Conservation (phyloP, 2,888 invertebrate species). For the Escarpia spicata region DNA sequence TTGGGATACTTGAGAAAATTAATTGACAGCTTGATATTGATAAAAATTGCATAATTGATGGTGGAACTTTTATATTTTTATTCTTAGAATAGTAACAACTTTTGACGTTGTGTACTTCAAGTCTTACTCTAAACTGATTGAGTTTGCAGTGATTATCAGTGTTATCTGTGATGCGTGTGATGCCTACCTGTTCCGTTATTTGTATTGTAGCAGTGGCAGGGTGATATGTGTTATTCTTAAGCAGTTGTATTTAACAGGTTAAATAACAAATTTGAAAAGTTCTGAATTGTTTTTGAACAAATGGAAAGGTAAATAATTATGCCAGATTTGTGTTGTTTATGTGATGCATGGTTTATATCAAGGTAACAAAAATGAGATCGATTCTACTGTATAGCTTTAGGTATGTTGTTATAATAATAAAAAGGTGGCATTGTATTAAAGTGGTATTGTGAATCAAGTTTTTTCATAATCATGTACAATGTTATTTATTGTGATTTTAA, state of each 20-base stretch:
- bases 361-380: background rate
- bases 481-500: background rate
- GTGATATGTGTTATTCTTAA: background rate
- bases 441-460: background rate
- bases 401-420: no score
- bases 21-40: background rate
- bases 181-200: background rate
- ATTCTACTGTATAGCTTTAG: background rate
- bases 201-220: background rate
- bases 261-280: background rate
- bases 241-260: background rate
- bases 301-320: background rate
- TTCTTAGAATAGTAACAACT: constrained; percentile 1
- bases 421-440: background rate
- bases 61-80: background rate
- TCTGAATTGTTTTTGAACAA: background rate
- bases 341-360: background rate
- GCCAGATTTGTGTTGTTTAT: background rate
- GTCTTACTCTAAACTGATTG: background rate
- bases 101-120: background rate
- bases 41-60: background rate
- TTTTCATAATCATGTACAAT: background rate
- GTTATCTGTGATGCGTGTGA: background rate
- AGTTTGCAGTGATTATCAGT: background rate
- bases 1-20: no score